phyloP scores from a whole-genome alignment of 2,113 vertebrate species.

The Plecturocebus donacophilus region DNA sequence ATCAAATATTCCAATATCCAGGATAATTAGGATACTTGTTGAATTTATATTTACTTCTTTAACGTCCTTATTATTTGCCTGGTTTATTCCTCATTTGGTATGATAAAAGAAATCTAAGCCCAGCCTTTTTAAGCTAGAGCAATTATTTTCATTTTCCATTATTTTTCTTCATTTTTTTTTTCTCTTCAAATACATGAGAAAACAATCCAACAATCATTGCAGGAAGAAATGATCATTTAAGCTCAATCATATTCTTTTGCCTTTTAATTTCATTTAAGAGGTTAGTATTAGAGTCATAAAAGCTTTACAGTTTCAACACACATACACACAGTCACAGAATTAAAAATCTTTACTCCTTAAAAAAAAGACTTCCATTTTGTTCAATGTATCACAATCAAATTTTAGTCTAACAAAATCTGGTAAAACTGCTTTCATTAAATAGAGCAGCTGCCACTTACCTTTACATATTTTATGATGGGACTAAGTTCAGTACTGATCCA shows the following conservation, averaged over 20 bases:
- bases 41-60: slow-evolving; percentile 65
- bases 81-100: slow-evolving; percentile 56
- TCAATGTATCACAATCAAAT: slow-evolving; percentile 50
- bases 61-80: slow-evolving; percentile 67
- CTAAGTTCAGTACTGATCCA: slow-evolving; percentile 80
- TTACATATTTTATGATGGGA: slow-evolving; percentile 82
- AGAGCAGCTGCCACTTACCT: slow-evolving; percentile 81
- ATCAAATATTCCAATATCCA: slow-evolving; percentile 40
- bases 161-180: slow-evolving; percentile 64
- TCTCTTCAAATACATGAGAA: slow-evolving; percentile 42
- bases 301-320: slow-evolving; percentile 68
- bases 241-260: slow-evolving; percentile 54
- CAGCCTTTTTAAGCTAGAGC: slow-evolving; percentile 44
- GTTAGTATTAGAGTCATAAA: slow-evolving; percentile 69
- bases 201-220: slow-evolving; percentile 39
- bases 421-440: slow-evolving; percentile 66
- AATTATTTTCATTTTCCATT: slow-evolving; percentile 64
- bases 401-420: slow-evolving; percentile 56
- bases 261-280: slow-evolving; percentile 72
- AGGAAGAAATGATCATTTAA: slow-evolving; percentile 74
- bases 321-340: slow-evolving; percentile 51
- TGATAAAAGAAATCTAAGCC: slow-evolving; percentile 52
- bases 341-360: slow-evolving; percentile 60
- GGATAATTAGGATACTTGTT: slow-evolving; percentile 61
- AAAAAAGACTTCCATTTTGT: slow-evolving; percentile 51